Evolutionary conservation across 2,888 invertebrate genomes (phyloP).

Genomic region (Myathropa florea): DNA sequence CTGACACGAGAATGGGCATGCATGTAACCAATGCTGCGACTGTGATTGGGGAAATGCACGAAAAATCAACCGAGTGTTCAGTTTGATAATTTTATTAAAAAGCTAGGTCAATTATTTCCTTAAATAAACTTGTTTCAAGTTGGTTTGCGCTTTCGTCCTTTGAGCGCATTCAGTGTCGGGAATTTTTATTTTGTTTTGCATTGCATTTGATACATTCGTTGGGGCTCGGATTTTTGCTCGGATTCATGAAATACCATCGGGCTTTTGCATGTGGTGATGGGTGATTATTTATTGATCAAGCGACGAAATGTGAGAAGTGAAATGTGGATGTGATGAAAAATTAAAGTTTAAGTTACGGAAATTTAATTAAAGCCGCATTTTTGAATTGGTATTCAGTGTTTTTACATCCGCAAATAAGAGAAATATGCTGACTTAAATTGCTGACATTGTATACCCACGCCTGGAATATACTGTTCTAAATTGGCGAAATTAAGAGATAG

Average conservation of each 20-base stretch:
- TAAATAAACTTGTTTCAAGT: slow-evolving; percentile 40
- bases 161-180: neutral
- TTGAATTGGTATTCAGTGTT: too few species aligned
- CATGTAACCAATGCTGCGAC: neutral
- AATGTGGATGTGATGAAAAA: slow-evolving; percentile 26
- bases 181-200: slow-evolving; percentile 7
- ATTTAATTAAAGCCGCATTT: neutral
- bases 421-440: too few species aligned
- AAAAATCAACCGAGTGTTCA: neutral
- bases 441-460: too few species aligned
- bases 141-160: neutral
- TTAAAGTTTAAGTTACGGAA: neutral
- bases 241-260: slow-evolving; percentile 1
- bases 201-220: slow-evolving; percentile 5
- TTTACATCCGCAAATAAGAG: too few species aligned
- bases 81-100: slow-evolving; percentile 61
- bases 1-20: slow-evolving; percentile 13
- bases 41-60: neutral
- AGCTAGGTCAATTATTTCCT: slow-evolving; percentile 53
- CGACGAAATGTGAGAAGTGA: slow-evolving; percentile 16
- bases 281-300: slow-evolving; percentile 57
- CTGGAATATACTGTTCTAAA: too few species aligned
- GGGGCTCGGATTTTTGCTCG: slow-evolving; percentile 10
- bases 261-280: slow-evolving; percentile 34
- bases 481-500: too few species aligned